A percentile compares a stretch with the other conserved stretches of the same genome.
Conservation (phyloP, 2,113 vertebrate species). For the Notarius lentiginosus region DNA sequence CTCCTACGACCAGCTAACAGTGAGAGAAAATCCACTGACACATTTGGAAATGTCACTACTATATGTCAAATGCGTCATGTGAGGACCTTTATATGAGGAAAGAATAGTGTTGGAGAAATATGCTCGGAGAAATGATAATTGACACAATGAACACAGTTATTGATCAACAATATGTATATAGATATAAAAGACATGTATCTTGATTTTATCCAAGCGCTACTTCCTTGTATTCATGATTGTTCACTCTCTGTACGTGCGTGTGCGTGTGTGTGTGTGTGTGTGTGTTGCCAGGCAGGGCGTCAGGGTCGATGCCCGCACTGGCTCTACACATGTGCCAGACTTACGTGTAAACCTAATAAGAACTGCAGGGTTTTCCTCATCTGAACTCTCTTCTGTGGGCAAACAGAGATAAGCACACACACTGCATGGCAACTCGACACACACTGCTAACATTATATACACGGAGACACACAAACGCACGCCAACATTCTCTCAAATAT, state of each 20-base stretch:
- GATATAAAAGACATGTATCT: not conserved
- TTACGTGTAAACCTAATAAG: conserved; percentile 78
- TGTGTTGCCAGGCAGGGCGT: conserved; percentile 13
- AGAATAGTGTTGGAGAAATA: not conserved
- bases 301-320: conserved; percentile 3
- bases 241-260: not conserved
- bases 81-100: not conserved
- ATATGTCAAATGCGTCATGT: not conserved
- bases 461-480: not conserved
- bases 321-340: conserved; percentile 57
- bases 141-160: not conserved
- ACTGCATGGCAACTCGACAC: conserved; percentile 63
- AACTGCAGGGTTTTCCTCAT: conserved; percentile 70
- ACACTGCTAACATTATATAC: conserved; percentile 49
- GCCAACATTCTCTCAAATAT: not conserved
- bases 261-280: not conserved
- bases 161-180: not conserved
- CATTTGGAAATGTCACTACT: not conserved
- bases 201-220: not conserved
- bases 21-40: not conserved
- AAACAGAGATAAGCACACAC: conserved; percentile 73
- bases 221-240: not conserved
- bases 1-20: not conserved
- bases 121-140: not conserved
- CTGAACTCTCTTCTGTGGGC: conserved; percentile 75